These are phyloP conservation scores for Drosophila robusta DNA, from an alignment of 2,888 invertebrate genomes.

Conservation along the genomic window DNA sequence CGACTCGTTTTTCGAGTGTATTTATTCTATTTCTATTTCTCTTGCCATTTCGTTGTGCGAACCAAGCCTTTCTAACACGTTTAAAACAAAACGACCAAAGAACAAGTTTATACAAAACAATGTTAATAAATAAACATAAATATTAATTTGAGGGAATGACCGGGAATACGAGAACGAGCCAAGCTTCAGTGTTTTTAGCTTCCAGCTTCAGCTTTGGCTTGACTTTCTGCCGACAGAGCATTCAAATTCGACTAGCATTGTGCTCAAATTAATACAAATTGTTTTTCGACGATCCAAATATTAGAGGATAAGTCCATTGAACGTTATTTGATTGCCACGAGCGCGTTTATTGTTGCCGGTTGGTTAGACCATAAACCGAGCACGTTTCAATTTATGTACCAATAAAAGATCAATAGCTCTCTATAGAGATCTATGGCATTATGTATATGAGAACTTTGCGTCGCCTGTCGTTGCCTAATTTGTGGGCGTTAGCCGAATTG, in stretches of 20 bases:
- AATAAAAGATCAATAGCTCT: conserved; percentile 47
- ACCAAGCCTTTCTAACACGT: conserved; percentile 81
- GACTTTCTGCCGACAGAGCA: conserved; percentile 22
- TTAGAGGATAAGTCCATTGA: conserved; percentile 45
- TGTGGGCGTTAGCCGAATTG: conserved; percentile 63
- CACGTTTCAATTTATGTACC: conserved; percentile 70
- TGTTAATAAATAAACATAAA: conserved; percentile 79
- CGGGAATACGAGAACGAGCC: conserved; percentile 53
- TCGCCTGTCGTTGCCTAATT: conserved; percentile 35
- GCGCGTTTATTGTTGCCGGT: conserved; percentile 20
- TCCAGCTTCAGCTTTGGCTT: background rate
- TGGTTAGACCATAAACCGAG: conserved; percentile 56
- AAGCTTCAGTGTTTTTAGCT: conserved; percentile 8
- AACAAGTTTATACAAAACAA: conserved; percentile 77
- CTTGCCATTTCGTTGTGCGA: conserved; percentile 67
- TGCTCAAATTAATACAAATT: conserved; percentile 27
- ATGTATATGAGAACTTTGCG: conserved; percentile 26
- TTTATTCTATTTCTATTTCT: conserved; percentile 58
- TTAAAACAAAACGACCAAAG: conserved; percentile 77
- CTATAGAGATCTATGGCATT: conserved; percentile 35
- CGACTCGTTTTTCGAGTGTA: conserved; percentile 21
- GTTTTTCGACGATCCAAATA: conserved; percentile 26
- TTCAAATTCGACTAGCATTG: conserved; percentile 17
- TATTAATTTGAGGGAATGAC: conserved; percentile 79
- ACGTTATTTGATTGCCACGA: conserved; percentile 40